Evolutionary conservation across 2,113 vertebrate genomes (phyloP), one percentile per base, ranked within the genome.

Genomic region (Pelvicachromis taeniatus): DNA sequence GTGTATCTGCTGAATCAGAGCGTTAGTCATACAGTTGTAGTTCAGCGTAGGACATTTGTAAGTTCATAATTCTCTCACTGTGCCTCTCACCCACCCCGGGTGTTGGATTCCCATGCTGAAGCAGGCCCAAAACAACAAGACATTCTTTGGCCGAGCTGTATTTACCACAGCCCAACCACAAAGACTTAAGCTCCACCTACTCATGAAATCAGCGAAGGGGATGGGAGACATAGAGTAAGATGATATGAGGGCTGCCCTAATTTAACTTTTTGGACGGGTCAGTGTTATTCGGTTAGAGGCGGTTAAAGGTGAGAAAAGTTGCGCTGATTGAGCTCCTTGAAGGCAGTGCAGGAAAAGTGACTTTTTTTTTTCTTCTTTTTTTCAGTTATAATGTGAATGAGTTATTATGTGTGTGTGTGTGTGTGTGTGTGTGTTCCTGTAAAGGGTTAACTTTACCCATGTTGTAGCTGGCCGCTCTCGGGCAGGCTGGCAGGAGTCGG

Each of bases 81-180:
- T 61, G 56, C 6, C 33, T 80, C 79, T 91, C 78, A 83, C 65
- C 78, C 89, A 85, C 78, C 48, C 88, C 13, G 87, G 61, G 80
- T 78, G 90, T 87, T 93, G 88, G 85, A 91, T 86, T 92, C 90
- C 83, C 88, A 90, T 81, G 93, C 86, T 26, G 78, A 84, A 90
- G 85, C 89, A 81, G 90, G 89, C 93, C 91, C 92, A 88, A 89
- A 94, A 95, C 89, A 94, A 94, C 94, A 94, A 85, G 91, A 91
- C 91, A 94, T 95, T 94, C 91, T 95, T 94, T 93, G 93, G 89
- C 91, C 17, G 45, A 80, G 86, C 90, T 85, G 84, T 87, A 82
- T 93, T 91, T 90, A 94, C 93, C 93, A 89, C 87, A 78, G 88
- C 79, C 90, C 92, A 84, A 88, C 90, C 91, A 79, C 85, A 86